Evolutionary conservation across 37 sponge, comb jelly and placozoan species (phyloP), one percentile per base, ranked within the genome.

Genomic region (Hexactinellida sp.): DNA sequence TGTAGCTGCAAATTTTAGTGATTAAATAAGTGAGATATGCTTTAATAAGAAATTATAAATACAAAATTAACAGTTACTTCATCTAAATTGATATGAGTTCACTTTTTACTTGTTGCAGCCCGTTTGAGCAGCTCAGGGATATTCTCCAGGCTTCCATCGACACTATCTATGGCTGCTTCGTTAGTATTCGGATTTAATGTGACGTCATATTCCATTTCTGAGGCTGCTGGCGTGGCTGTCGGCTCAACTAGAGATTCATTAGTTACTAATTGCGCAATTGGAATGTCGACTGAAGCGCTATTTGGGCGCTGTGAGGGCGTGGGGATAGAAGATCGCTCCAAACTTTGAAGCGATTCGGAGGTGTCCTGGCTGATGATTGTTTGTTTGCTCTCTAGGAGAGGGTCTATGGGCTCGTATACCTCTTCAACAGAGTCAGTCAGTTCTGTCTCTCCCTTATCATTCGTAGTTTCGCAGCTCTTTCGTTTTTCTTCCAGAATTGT

Each of bases 91-190:
- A 21, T 63, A n/a, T 63, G 76, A 32, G 28, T 63, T 63, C 76
- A 63, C 1, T 63, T 63, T n/a, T 63, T 7, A 63, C 30, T n/a
- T 25, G 76, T 5, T 63, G 21, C 25, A 10, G 76, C 25, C 30
- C 5, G 76, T n/a, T 63, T 63, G 19, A 63, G 34, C 76, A 63
- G 76, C 76, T 63, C 76, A 25, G 76, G 76, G 76, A 63, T 63
- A 16, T 47, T 47, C 52, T 47, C 52, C 16, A 19, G 52, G 52
- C 52, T 47, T 63, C 30, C 76, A 7, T n/a, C 76, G 30, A 63
- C 76, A n/a, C 76, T n/a, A 10, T 63, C 28, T n/a, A 63, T 63
- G 76, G 76, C 34, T 63, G 76, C 76, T 63, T n/a, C 76, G 34
- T n/a, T 23, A 28, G 21, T 7, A 10, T 5, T 25, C 5, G 28